Percentiles rank a stretch among this genome's conserved stretches.
These are phyloP conservation scores for Ceratina australensis DNA, from an alignment of 1,140 invertebrate species.

Conservation along the genomic window DNA sequence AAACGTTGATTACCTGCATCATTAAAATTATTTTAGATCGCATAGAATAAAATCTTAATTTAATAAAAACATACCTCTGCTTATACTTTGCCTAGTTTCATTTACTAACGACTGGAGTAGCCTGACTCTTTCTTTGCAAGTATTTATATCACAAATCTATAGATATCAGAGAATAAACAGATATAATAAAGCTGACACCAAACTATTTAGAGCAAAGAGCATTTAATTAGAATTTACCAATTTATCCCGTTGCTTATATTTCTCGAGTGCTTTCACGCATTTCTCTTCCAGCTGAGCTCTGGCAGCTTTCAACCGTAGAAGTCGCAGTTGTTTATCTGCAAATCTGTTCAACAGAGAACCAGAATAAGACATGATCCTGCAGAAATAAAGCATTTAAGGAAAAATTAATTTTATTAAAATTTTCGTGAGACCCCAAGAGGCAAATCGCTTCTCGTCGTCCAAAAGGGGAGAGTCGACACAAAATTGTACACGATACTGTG, in stretches of 20 bases:
- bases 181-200: neutral
- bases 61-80: conserved; percentile 72
- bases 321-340: conserved; percentile 83
- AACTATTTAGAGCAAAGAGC: neutral
- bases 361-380: conserved; percentile 13
- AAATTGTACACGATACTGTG: neutral
- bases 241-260: conserved; percentile 82
- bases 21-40: conserved; percentile 40
- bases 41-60: conserved; percentile 14
- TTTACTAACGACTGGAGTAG: conserved; percentile 83
- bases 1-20: conserved; percentile 77
- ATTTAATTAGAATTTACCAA: conserved; percentile 75
- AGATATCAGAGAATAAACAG: conserved; percentile 43
- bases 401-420: conserved; percentile 1
- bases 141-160: conserved; percentile 83
- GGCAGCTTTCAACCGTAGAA: conserved; percentile 81
- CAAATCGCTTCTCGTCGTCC: neutral
- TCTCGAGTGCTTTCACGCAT: conserved; percentile 81
- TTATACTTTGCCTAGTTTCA: conserved; percentile 82
- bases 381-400: neutral
- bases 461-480: neutral
- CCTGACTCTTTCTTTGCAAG: conserved; percentile 82
- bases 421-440: too few species aligned
- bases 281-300: conserved; percentile 81
- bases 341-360: conserved; percentile 76